Conservation (phyloP, 2,797 vertebrate species). For the Myotis myotis region DNA sequence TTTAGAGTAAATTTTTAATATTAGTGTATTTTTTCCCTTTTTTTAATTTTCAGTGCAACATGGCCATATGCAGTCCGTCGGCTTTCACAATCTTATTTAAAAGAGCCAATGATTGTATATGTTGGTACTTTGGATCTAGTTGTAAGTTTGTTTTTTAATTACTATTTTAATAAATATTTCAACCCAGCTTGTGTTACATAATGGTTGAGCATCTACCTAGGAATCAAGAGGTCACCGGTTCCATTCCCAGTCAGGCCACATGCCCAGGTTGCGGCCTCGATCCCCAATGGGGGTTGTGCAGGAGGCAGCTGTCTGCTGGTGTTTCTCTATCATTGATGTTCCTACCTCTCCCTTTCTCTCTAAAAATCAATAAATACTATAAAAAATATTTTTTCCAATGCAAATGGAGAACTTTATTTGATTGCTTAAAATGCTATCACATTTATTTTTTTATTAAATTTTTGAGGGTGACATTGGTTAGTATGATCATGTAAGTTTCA, state of each 20-base stretch:
- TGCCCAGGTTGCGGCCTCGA: too few species aligned
- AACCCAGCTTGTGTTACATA: too few species aligned
- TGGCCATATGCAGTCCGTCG: constrained; percentile 95
- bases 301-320: too few species aligned
- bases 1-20: neutral
- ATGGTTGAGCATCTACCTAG: too few species aligned
- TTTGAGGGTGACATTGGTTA: neutral
- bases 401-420: neutral
- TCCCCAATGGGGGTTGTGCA: too few species aligned
- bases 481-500: neutral
- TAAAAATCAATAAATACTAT: too few species aligned
- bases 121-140: constrained; percentile 95
- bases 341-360: too few species aligned
- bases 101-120: constrained; percentile 96
- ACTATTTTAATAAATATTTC: neutral
- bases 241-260: too few species aligned
- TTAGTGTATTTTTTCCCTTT: neutral
- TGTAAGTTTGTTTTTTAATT: constrained; percentile 86
- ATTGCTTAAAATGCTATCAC: neutral
- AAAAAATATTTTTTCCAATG: neutral
- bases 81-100: constrained; percentile 93
- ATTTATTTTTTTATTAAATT: neutral
- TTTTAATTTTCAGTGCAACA: constrained; percentile 89
- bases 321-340: too few species aligned
- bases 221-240: too few species aligned